A percentile compares a stretch with the other conserved stretches of the same genome.
Evolutionary conservation across 2,888 invertebrate genomes (phyloP).

Genomic region (Nipponacmea schrenckii): DNA sequence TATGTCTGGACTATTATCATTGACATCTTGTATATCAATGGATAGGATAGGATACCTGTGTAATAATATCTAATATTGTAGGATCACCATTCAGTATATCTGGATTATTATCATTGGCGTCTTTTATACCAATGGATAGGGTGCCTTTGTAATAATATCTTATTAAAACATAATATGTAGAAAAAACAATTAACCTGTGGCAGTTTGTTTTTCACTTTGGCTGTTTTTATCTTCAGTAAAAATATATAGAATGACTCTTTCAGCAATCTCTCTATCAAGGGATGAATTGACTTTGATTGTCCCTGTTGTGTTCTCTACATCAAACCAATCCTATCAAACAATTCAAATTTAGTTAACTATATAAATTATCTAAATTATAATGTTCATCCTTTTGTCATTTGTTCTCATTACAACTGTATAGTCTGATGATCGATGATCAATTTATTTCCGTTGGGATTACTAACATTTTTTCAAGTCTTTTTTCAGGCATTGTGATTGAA

Average conservation of each 20-base stretch:
- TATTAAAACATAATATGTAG: too few relatives aligned
- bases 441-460: too few relatives aligned
- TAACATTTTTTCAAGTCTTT: too few relatives aligned
- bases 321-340: conserved; percentile 69
- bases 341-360: too few relatives aligned
- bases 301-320: conserved; percentile 69
- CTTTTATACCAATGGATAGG: neutral
- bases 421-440: too few relatives aligned
- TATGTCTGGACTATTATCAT: neutral
- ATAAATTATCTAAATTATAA: too few relatives aligned
- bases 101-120: neutral
- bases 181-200: too few relatives aligned
- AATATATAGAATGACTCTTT: conserved; percentile 48
- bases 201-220: conserved; percentile 68
- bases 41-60: neutral
- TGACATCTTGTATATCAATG: neutral
- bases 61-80: conserved; percentile 19
- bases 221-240: conserved; percentile 57
- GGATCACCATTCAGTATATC: too few relatives aligned
- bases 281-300: conserved; percentile 71
- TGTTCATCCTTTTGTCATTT: too few relatives aligned
- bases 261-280: conserved; percentile 68
- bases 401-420: too few relatives aligned
- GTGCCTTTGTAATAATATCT: neutral
- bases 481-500: too few relatives aligned